A percentile compares a stretch with the other conserved stretches of the same genome.
phyloP scores from a whole-genome alignment of 2,113 vertebrate species.

The Podarcis cretensis region DNA sequence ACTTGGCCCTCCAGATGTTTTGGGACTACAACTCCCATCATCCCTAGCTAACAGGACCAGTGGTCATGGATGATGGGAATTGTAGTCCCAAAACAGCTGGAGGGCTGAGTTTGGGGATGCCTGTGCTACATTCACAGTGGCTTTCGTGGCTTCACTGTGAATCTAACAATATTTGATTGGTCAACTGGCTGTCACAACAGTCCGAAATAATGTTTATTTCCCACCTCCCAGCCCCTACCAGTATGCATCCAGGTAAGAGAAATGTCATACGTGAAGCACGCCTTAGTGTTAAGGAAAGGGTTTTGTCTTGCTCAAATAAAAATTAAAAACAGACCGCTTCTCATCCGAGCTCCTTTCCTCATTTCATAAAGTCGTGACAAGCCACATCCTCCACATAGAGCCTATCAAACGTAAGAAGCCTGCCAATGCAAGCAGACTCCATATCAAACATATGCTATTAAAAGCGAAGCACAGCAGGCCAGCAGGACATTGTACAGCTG shows the following conservation, averaged over 20 bases:
- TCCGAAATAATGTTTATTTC: not conserved
- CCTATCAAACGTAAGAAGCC: conserved; percentile 1
- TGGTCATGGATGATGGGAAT: too few relatives aligned
- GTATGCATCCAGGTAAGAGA: not conserved
- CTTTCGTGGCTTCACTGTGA: not conserved
- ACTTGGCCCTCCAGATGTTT: too few relatives aligned
- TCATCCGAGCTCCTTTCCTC: not conserved
- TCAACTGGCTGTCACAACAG: not conserved
- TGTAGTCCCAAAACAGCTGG: too few relatives aligned
- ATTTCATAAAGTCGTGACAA: not conserved
- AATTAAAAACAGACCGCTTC: not conserved
- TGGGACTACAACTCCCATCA: too few relatives aligned
- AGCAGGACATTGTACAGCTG: conserved; percentile 6
- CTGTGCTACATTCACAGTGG: not conserved
- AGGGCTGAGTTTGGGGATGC: too few relatives aligned
- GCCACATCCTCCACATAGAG: conserved; percentile 19
- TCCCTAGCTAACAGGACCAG: too few relatives aligned
- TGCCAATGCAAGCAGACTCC: not conserved
- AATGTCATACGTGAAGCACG: not conserved
- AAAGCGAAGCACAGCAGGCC: conserved; percentile 8
- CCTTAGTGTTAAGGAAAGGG: not conserved
- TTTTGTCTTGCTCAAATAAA: not conserved
- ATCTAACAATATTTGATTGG: not conserved
- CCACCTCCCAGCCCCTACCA: too few relatives aligned
- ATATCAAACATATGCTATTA: conserved; percentile 1